Evolutionary conservation across 2,797 vertebrate genomes (phyloP).

Genomic region (Rallus crepitans): DNA sequence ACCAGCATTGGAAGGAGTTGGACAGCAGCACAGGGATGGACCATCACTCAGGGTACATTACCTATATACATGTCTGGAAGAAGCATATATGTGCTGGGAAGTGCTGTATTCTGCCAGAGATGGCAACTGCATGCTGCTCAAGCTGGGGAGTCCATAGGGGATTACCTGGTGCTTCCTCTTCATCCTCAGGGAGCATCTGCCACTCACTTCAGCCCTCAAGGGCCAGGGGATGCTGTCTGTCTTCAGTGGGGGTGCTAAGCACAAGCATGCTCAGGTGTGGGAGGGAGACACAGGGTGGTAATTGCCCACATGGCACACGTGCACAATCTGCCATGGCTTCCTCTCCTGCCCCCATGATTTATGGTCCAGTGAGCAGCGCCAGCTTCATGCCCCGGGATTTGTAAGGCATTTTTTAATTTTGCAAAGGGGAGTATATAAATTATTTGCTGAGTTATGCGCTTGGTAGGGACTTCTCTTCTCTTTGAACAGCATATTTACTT

Average conservation of each 20-base stretch:
- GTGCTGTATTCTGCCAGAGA: background rate
- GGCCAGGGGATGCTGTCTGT: background rate
- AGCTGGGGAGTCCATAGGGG: accelerated
- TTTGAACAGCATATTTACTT: background rate
- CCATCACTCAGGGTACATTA: background rate
- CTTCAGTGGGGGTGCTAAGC: accelerated
- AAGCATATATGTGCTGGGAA: background rate
- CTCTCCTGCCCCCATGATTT: background rate
- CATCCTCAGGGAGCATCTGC: background rate
- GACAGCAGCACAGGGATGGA: accelerated
- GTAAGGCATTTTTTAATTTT: background rate
- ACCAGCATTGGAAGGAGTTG: background rate
- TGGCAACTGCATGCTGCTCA: accelerated
- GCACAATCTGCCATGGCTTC: background rate
- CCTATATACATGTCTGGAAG: background rate
- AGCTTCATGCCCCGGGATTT: background rate
- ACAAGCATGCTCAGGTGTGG: accelerated
- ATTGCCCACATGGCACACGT: accelerated
- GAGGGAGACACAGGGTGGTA: background rate
- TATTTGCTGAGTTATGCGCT: background rate
- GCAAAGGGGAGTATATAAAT: background rate
- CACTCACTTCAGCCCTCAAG: accelerated
- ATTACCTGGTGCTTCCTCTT: background rate
- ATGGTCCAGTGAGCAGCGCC: background rate
- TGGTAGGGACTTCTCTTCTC: background rate